These are phyloP conservation scores for Ammospiza nelsoni DNA, from an alignment of 2,113 vertebrate species.

Conservation along the genomic window DNA sequence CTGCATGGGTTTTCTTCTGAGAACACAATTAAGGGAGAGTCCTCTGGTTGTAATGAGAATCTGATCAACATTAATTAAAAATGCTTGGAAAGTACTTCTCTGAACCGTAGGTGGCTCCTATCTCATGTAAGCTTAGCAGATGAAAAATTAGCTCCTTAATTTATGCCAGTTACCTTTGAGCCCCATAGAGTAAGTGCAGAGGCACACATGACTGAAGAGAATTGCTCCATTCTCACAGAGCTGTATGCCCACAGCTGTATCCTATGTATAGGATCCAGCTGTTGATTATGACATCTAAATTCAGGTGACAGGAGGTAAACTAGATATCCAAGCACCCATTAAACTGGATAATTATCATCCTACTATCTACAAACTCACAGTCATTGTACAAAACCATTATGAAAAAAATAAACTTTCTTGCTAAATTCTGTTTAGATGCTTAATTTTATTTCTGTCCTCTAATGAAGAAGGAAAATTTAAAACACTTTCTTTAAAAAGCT, in stretches of 20 bases:
- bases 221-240: neutral
- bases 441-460: neutral
- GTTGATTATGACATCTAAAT: neutral
- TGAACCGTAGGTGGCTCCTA: neutral
- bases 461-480: neutral
- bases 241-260: neutral
- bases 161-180: slow-evolving; percentile 19
- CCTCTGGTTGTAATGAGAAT: slow-evolving; percentile 2
- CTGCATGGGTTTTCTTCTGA: neutral
- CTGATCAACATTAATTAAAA: slow-evolving; percentile 44
- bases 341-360: neutral
- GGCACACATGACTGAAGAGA: neutral
- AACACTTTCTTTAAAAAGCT: neutral
- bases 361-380: neutral
- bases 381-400: neutral
- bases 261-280: neutral
- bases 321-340: neutral
- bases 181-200: neutral
- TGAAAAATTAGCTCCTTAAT: slow-evolving; percentile 45
- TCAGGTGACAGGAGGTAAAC: neutral
- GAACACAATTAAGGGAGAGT: neutral
- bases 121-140: slow-evolving; percentile 2
- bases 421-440: neutral
- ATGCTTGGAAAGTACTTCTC: neutral
- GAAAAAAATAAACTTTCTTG: neutral